phyloP scores from a whole-genome alignment of 1,140 invertebrate genomes.

The Tribolium castaneum region DNA sequence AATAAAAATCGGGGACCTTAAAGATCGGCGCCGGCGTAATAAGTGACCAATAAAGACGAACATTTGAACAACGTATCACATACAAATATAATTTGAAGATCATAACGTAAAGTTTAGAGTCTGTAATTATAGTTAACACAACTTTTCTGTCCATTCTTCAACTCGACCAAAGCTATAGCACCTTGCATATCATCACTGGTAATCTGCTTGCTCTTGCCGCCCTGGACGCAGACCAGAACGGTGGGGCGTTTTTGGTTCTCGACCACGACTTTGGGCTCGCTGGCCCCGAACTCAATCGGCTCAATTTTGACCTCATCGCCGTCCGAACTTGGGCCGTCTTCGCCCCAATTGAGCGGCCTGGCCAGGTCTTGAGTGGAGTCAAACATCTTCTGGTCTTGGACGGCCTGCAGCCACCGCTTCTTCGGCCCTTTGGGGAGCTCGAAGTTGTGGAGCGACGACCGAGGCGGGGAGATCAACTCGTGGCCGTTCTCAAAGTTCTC shows the following conservation, averaged over 20 bases:
- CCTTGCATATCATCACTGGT: slow-evolving; percentile 63
- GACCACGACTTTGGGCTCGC: slow-evolving; percentile 36
- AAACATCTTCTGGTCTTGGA: slow-evolving; percentile 66
- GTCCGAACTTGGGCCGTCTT: slow-evolving; percentile 46
- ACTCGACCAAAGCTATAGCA: slow-evolving; percentile 76
- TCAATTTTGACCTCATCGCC: slow-evolving; percentile 44
- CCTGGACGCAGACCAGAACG: slow-evolving; percentile 66
- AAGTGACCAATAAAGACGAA: background rate
- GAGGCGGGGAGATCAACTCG: background rate
- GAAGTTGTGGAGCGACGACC: slow-evolving; percentile 51
- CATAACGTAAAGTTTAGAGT: slow-evolving; percentile 40
- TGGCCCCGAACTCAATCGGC: slow-evolving; percentile 2
- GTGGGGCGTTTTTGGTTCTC: slow-evolving; percentile 68
- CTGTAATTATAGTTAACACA: slow-evolving; percentile 54
- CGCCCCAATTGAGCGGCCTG: slow-evolving; percentile 62
- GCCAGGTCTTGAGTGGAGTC: slow-evolving; percentile 66
- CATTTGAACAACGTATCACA: slow-evolving; percentile 26
- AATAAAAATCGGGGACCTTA: background rate
- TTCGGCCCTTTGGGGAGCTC: slow-evolving; percentile 74
- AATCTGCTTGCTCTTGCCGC: slow-evolving; percentile 62
- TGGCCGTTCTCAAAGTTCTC: slow-evolving; percentile 48
- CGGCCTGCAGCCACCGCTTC: slow-evolving; percentile 73
- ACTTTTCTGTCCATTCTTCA: slow-evolving; percentile 60
- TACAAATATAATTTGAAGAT: background rate
- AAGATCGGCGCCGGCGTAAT: background rate